Conservation (phyloP, 2,113 vertebrate genomes). For the Catharus fuscescens region DNA sequence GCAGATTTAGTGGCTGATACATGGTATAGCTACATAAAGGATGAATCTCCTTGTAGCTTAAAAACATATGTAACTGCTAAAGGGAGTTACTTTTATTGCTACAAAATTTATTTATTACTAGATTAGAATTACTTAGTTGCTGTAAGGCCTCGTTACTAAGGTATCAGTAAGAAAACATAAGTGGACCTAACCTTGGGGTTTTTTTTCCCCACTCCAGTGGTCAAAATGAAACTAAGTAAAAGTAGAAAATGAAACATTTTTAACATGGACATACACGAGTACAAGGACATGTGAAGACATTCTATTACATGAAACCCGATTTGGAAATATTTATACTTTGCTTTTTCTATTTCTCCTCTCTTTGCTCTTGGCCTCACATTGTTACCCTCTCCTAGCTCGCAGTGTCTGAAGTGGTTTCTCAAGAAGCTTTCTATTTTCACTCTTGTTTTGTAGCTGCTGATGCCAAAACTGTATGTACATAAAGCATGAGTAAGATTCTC, state of each 20-base stretch:
- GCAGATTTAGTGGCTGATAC: neutral
- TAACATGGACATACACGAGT: accelerated
- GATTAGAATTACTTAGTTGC: neutral
- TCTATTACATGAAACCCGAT: neutral
- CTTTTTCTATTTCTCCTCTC: neutral
- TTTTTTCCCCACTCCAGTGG: neutral
- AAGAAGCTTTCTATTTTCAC: neutral
- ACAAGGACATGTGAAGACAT: neutral
- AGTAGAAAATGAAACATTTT: neutral
- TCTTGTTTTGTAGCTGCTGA: neutral
- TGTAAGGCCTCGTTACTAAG: neutral
- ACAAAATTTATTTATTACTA: neutral
- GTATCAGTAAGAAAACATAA: neutral
- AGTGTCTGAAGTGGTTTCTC: neutral
- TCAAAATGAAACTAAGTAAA: neutral
- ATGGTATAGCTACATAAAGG: neutral
- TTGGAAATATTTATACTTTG: neutral
- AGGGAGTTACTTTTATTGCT: neutral
- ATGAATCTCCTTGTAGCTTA: neutral
- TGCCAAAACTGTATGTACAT: neutral
- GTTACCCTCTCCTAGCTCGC: neutral
- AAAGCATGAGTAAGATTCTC: neutral
- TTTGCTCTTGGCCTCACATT: accelerated
- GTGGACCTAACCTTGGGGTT: accelerated
- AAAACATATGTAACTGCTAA: neutral